These are phyloP conservation scores for Lanius ludovicianus DNA, from an alignment of 2,113 vertebrate species.

Conservation along the genomic window DNA sequence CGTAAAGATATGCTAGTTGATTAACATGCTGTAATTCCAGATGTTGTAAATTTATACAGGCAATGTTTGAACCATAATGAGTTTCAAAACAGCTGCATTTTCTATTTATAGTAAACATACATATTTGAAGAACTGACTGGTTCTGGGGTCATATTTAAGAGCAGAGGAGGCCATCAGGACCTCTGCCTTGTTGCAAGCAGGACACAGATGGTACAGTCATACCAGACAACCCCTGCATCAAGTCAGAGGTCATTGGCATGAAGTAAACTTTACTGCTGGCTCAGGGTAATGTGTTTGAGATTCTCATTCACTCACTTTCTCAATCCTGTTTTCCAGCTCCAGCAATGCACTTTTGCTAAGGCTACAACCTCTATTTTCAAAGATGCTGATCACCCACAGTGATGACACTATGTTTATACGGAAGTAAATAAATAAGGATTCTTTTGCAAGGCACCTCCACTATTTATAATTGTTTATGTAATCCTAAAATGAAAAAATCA, in stretches of 20 bases:
- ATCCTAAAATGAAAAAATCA: not conserved
- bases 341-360: not conserved
- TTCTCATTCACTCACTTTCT: not conserved
- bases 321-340: not conserved
- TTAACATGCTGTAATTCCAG: slow-evolving; percentile 6
- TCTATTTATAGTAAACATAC: not conserved
- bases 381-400: not conserved
- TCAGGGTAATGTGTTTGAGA: not conserved
- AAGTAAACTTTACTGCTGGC: not conserved
- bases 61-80: slow-evolving; percentile 24
- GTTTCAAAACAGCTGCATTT: slow-evolving; percentile 38
- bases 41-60: slow-evolving; percentile 20
- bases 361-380: not conserved
- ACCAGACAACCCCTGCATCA: not conserved
- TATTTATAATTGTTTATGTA: not conserved
- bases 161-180: not conserved
- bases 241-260: not conserved
- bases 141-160: slow-evolving; percentile 17
- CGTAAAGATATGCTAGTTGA: not conserved
- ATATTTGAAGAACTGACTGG: not conserved
- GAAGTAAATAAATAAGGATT: not conserved
- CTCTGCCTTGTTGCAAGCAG: not conserved
- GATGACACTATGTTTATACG: not conserved
- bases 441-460: not conserved
- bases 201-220: not conserved